Evolutionary conservation across 2,113 vertebrate species (phyloP).

Genomic region (Etheostoma cragini): DNA sequence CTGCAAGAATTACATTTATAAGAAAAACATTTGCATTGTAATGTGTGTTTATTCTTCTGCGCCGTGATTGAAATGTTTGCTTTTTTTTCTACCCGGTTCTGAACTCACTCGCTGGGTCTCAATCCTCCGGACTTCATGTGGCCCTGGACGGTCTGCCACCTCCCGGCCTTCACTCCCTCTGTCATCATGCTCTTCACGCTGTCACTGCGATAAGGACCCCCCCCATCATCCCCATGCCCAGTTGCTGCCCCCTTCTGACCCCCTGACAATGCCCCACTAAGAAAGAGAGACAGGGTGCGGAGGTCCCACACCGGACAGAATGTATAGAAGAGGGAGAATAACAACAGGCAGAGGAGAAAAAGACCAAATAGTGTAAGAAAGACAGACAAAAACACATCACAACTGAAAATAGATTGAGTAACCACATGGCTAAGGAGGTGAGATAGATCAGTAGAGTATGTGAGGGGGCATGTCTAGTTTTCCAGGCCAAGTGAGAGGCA

Average conservation of each 20-base stretch:
- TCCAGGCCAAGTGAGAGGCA: constrained; percentile 71
- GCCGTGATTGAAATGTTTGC: constrained; percentile 7
- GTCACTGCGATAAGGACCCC: constrained; percentile 91
- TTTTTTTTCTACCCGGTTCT: neutral
- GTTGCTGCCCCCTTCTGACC: constrained; percentile 91
- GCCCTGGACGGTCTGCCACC: constrained; percentile 96
- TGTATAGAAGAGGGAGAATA: constrained; percentile 68
- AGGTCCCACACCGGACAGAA: constrained; percentile 74
- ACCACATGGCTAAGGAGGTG: constrained; percentile 66
- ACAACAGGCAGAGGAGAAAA: constrained; percentile 73
- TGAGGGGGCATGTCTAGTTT: constrained; percentile 58
- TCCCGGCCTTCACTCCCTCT: constrained; percentile 89
- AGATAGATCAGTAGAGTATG: constrained; percentile 71
- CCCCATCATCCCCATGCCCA: constrained; percentile 86
- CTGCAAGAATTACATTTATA: neutral
- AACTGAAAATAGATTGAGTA: constrained; percentile 68
- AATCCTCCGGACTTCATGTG: constrained; percentile 96
- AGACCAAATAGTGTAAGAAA: constrained; percentile 72
- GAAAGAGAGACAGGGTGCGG: constrained; percentile 75
- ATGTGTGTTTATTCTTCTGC: constrained; percentile 20
- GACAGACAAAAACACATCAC: constrained; percentile 36
- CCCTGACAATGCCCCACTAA: constrained; percentile 94
- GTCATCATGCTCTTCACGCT: constrained; percentile 92
- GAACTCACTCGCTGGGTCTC: constrained; percentile 96
- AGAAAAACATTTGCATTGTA: neutral